Percentiles rank a stretch among this genome's conserved stretches.
These are phyloP conservation scores for Coleophora flavipennella DNA, from an alignment of 2,888 invertebrate species.

Conservation along the genomic window DNA sequence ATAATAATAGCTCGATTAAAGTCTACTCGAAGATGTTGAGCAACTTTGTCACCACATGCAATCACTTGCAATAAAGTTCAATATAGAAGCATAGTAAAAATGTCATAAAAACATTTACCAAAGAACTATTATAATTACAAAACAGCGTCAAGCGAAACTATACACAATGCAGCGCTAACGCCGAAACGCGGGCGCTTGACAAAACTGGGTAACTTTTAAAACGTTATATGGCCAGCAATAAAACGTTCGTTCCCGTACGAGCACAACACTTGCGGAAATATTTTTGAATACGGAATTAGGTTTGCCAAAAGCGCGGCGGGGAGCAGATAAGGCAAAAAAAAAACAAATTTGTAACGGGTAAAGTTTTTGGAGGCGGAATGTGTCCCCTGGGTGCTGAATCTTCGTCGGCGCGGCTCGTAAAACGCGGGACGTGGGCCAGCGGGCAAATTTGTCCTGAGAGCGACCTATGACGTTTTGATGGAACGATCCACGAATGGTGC, in stretches of 20 bases:
- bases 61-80: slow-evolving; percentile 5
- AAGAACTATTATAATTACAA: slow-evolving; percentile 61
- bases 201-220: slow-evolving; percentile 68
- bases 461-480: slow-evolving; percentile 73
- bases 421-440: slow-evolving; percentile 71
- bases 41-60: too few species aligned
- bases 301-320: slow-evolving; percentile 71
- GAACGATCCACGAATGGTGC: slow-evolving; percentile 66
- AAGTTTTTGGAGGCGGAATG: slow-evolving; percentile 73
- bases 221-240: slow-evolving; percentile 70
- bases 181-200: slow-evolving; percentile 43
- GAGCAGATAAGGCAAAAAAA: slow-evolving; percentile 71
- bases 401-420: slow-evolving; percentile 70
- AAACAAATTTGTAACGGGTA: slow-evolving; percentile 74
- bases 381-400: slow-evolving; percentile 72
- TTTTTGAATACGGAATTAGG: slow-evolving; percentile 74
- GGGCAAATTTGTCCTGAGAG: slow-evolving; percentile 70
- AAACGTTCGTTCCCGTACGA: slow-evolving; percentile 66
- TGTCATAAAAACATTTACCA: slow-evolving; percentile 49
- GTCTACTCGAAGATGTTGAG: too few species aligned
- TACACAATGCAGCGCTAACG: slow-evolving; percentile 20
- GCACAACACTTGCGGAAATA: slow-evolving; percentile 72
- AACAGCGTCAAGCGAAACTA: slow-evolving; percentile 35
- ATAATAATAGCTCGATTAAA: slow-evolving; percentile 1
- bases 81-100: too few species aligned